Evolutionary conservation across 1,140 invertebrate genomes (phyloP), one percentile per base, ranked within the genome.

Genomic region (Pararge aegeria): DNA sequence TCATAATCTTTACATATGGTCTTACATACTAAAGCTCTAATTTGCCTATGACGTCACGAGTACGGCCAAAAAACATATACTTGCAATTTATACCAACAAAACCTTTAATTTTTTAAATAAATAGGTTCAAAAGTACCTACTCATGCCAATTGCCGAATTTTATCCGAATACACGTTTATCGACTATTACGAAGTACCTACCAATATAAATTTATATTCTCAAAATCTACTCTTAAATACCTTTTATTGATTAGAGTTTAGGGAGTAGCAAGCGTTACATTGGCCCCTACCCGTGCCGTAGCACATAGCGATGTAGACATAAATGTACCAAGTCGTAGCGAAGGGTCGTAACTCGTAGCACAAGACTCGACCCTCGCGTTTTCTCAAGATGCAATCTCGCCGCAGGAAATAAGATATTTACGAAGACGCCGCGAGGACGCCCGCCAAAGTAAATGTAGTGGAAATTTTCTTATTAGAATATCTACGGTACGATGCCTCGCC

Each of bases 401-500:
- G 70, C 82, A 89, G 87, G 87, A 89, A 89, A 89, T 89, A 88
- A 88, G 87, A 88, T 88, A 89, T 89, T 89, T 89, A 82, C 85
- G 73, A 86, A 89, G 87, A 88, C 87, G 87, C 87, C 78, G 80
- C 81, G 83, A 83, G 80, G 80, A 78, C 80, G 78, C 82, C 83
- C 83, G 81, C 78, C 80, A 84, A 84, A 84, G 87, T 89, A 89
- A 89, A 89, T 86, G 84, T 89, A 89, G 78, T 89, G 87, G 87
- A 89, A 89, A 89, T 89, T 89, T 89, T 89, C 87, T 87, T 87
- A 89, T 89, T 89, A 89, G 82, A 87, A 87, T 89, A 85, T 86
- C 87, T 83, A 86, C 84, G 86, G 73, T 85, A 84, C 83, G 84
- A 80, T 87, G 84, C 86, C 83, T 82, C 76, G 73, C 62, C 62